Percentiles rank a stretch among this genome's conserved stretches.
Conservation (phyloP, 2,113 vertebrate genomes). For the Otolemur garnettii region DNA sequence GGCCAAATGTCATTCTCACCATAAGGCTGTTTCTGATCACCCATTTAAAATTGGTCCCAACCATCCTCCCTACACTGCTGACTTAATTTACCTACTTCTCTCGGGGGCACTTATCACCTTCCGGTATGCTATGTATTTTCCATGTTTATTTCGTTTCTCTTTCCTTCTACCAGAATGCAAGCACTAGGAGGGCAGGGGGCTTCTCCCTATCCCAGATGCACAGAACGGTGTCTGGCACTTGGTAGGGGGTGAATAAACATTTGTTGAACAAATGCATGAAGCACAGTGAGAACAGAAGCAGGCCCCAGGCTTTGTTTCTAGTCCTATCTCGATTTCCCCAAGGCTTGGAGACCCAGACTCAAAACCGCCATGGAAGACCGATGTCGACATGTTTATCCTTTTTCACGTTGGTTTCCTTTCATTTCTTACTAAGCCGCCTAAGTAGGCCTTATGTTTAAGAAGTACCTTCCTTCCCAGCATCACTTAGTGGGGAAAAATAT, state of each 20-base stretch:
- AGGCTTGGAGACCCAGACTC: background rate
- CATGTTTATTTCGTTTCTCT: background rate
- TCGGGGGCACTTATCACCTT: background rate
- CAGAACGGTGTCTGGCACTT: background rate
- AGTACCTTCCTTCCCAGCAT: constrained; percentile 72
- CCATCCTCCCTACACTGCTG: background rate
- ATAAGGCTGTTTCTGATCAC: background rate
- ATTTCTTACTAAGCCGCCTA: constrained; percentile 63
- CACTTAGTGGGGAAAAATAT: constrained; percentile 78
- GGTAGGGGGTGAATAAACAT: background rate
- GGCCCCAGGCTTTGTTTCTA: background rate
- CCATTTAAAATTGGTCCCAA: background rate
- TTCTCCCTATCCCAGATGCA: background rate
- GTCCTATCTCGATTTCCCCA: background rate
- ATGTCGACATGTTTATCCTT: background rate
- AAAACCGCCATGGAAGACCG: background rate
- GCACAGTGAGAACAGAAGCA: background rate
- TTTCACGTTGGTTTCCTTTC: constrained; percentile 30
- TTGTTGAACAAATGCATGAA: background rate
- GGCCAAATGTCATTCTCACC: background rate
- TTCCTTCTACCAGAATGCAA: background rate
- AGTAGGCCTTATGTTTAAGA: constrained; percentile 55
- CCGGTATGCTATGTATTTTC: background rate
- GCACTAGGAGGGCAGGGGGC: background rate
- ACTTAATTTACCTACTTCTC: background rate